Conservation (phyloP, 2,797 vertebrate genomes). For the Jordanella pulchra region DNA sequence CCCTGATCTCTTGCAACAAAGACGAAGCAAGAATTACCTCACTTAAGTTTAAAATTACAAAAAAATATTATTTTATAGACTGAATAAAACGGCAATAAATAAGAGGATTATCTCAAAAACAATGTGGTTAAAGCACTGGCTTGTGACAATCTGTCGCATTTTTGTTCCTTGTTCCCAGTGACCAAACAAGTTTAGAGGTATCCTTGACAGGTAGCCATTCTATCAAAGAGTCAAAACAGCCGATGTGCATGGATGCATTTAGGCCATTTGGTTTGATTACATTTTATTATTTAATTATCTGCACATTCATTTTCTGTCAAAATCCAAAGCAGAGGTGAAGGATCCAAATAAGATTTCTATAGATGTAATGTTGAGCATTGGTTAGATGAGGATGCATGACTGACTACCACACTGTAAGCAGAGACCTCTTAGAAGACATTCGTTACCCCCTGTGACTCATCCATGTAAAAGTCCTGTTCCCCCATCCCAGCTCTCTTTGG, state of each 20-base stretch:
- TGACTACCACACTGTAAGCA: no score
- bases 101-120: neutral
- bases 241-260: neutral
- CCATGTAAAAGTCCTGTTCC: no score
- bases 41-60: neutral
- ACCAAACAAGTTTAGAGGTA: neutral
- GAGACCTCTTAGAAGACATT: no score
- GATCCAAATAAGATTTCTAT: neutral
- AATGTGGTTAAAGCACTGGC: neutral
- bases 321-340: neutral
- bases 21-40: neutral
- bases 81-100: neutral
- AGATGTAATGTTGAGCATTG: no score
- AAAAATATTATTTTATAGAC: neutral
- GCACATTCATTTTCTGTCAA: neutral
- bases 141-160: neutral
- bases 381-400: no score
- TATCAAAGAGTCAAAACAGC: neutral
- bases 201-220: neutral
- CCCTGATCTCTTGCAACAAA: conserved; percentile 3
- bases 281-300: no score
- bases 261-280: neutral
- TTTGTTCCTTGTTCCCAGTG: neutral
- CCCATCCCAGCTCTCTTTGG: no score
- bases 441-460: no score